Conservation (phyloP, 2,888 invertebrate species). For the Blastobasis adustella region DNA sequence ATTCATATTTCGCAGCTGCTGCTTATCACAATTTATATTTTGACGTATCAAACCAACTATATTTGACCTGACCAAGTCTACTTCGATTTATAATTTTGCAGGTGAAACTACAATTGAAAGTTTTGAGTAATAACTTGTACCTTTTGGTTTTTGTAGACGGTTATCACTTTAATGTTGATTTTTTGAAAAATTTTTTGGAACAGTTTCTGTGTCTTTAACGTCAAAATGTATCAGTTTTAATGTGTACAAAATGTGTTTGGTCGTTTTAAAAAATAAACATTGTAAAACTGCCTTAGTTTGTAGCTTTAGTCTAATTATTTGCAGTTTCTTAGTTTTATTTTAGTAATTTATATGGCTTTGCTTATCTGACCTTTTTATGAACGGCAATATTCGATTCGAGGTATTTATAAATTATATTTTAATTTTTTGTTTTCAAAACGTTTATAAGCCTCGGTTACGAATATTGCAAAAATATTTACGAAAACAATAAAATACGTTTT, state of each 20-base stretch:
- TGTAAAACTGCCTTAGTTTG: conserved; percentile 1
- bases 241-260: no score
- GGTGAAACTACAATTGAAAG: background rate
- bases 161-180: background rate
- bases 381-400: conserved; percentile 1
- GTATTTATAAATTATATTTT: conserved; percentile 10
- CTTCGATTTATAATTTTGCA: no score
- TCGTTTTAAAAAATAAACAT: background rate
- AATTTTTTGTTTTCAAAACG: conserved; percentile 1
- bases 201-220: background rate
- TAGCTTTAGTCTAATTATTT: conserved; percentile 1
- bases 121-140: background rate
- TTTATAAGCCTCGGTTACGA: background rate
- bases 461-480: conserved; percentile 1
- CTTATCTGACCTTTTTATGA: background rate
- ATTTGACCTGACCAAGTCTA: no score
- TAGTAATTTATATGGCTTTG: conserved; percentile 1
- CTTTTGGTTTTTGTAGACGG: background rate
- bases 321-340: conserved; percentile 1
- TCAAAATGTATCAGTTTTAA: background rate
- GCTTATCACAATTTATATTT: no score
- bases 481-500: conserved; percentile 6
- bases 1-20: no score
- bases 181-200: background rate
- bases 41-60: no score